Evolutionary conservation across 2,888 invertebrate genomes (phyloP), one percentile per base, ranked within the genome.

Genomic region (Drosophila colorata): DNA sequence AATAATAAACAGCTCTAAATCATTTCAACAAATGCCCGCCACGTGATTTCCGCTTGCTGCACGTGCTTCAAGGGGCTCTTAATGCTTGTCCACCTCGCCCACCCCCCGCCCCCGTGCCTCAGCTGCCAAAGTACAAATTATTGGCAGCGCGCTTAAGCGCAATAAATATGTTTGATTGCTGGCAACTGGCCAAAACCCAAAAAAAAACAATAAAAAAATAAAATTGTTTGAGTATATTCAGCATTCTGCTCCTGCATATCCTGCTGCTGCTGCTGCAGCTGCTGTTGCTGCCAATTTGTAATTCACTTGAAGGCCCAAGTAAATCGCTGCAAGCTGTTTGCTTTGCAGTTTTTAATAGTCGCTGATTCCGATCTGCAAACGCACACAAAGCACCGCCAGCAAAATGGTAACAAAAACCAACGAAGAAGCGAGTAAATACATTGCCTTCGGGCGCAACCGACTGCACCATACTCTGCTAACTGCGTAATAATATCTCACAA

Each of bases 151-250:
- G 88, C 87, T 91, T 90, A 83, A 89, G 80, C 78, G 88, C 89
- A 90, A 91, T 91, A 91, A 91, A 91, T 91, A 88, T 78, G 78
- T 81, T 89, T 89, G 86, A 90, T 90, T 67, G 67, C 72, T 80
- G 85, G 87, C 85, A 84, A 53, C 55, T 57, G 58, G 69, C 78
- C 87, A 70, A 58, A n/a, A n/a, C n/a, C n/a, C n/a, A n/a, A n/a
- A n/a, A n/a, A 59, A 63, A 53, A 37, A 41, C 51, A 18, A 48
- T 28, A 33, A 18, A 52, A 9, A 44, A 38, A 31, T 47, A 20
- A 9, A 41, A 33, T 5, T 43, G 28, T 4, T 38, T 31, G 2
- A 20, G 18, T 23, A 31, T 16, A 66, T 37, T 48, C 41, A 57
- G 18, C 38, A 61, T 7, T 40, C 43, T 35, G 33, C 44, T 59